phyloP scores from a whole-genome alignment of 2,888 invertebrate species.

The Nomada ruficornis region DNA sequence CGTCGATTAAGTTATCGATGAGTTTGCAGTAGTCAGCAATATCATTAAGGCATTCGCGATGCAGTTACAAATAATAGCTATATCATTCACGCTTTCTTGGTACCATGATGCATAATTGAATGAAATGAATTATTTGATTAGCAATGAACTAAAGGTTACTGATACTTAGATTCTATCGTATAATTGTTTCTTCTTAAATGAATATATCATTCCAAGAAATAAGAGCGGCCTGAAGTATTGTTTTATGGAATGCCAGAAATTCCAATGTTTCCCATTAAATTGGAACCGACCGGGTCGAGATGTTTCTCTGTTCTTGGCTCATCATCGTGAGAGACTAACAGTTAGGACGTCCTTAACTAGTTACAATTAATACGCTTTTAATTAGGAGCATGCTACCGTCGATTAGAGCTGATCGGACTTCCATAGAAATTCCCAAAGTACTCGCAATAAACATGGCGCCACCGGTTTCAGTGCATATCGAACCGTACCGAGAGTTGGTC shows the following conservation, averaged over 20 bases:
- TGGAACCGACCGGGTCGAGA: background rate
- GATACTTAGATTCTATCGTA: background rate
- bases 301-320: conserved; percentile 21
- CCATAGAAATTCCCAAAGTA: conserved; percentile 18
- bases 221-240: background rate
- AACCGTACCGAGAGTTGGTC: too few relatives aligned
- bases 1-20: background rate
- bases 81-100: background rate
- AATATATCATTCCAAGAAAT: background rate
- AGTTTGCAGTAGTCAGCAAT: background rate
- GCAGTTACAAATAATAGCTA: too few relatives aligned
- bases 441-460: background rate
- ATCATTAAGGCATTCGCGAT: background rate
- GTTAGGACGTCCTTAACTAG: conserved; percentile 20
- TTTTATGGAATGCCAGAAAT: conserved; percentile 10
- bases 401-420: conserved; percentile 24
- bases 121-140: background rate
- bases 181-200: background rate
- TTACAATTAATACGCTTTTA: conserved; percentile 51
- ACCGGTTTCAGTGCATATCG: background rate
- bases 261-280: conserved; percentile 23
- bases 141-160: background rate
- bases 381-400: conserved; percentile 29
- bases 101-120: background rate
- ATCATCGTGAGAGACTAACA: conserved; percentile 1